Evolutionary conservation across 2,888 invertebrate genomes (phyloP).

Genomic region (Lasioglossum morio): DNA sequence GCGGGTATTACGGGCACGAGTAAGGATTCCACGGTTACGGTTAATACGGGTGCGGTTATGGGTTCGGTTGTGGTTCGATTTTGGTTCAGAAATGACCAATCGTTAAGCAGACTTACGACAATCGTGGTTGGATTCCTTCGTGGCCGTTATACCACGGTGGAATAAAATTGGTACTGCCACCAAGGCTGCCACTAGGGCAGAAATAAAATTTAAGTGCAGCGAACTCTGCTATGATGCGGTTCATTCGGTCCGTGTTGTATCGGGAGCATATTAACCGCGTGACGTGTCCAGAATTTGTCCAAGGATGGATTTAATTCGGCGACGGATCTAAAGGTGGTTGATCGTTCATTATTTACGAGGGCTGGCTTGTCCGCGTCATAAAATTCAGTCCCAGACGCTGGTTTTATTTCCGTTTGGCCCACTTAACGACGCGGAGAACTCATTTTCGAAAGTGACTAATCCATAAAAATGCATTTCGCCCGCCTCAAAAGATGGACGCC

Average conservation of each 20-base stretch:
- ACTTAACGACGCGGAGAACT: conserved; percentile 43
- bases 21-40: conserved; percentile 16
- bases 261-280: no score
- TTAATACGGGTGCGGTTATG: conserved; percentile 11
- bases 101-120: conserved; percentile 6
- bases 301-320: neutral
- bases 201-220: neutral
- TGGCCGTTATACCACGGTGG: neutral
- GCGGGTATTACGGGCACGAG: conserved; percentile 8
- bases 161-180: neutral
- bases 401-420: conserved; percentile 30
- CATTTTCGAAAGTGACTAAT: conserved; percentile 64
- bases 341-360: neutral
- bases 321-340: neutral
- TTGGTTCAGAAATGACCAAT: conserved; percentile 6
- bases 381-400: neutral
- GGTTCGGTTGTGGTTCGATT: neutral
- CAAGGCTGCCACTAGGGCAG: neutral
- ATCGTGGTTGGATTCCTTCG: neutral
- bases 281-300: neutral
- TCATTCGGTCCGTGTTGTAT: no score
- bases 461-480: conserved; percentile 63
- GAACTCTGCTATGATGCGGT: neutral
- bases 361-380: no score
- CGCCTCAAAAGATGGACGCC: conserved; percentile 52